A percentile compares a stretch with the other conserved stretches of the same genome.
phyloP scores from a whole-genome alignment of 2,113 vertebrate genomes.

The Accipiter cooperii region DNA sequence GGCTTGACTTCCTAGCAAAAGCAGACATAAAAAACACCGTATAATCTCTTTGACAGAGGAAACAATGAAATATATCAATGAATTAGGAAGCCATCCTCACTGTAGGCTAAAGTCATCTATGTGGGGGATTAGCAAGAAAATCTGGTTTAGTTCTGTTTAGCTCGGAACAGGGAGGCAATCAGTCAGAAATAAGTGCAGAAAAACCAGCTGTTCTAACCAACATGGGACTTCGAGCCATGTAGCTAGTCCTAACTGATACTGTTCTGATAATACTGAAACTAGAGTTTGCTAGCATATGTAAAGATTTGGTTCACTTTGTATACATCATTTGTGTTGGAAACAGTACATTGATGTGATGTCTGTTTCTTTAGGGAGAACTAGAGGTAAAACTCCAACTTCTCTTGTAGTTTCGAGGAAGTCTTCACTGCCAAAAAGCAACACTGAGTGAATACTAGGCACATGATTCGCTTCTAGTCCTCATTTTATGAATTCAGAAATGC shows the following conservation, averaged over 20 bases:
- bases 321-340: neutral
- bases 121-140: neutral
- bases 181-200: neutral
- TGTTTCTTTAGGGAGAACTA: neutral
- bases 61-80: neutral
- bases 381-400: neutral
- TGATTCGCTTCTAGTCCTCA: neutral
- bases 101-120: neutral
- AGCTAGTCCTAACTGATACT: neutral
- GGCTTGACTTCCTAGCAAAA: neutral
- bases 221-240: rapidly evolving
- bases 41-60: neutral
- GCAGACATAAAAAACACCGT: neutral
- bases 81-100: neutral
- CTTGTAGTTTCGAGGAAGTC: neutral
- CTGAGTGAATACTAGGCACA: neutral
- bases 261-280: neutral
- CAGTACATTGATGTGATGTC: neutral
- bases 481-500: neutral
- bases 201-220: neutral
- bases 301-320: neutral
- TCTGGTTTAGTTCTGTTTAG: neutral
- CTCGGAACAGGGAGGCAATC: neutral
- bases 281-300: neutral
- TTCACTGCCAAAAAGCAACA: neutral